phyloP scores from a whole-genome alignment of 2,797 vertebrate species.

The Philypnodon macrostomus region DNA sequence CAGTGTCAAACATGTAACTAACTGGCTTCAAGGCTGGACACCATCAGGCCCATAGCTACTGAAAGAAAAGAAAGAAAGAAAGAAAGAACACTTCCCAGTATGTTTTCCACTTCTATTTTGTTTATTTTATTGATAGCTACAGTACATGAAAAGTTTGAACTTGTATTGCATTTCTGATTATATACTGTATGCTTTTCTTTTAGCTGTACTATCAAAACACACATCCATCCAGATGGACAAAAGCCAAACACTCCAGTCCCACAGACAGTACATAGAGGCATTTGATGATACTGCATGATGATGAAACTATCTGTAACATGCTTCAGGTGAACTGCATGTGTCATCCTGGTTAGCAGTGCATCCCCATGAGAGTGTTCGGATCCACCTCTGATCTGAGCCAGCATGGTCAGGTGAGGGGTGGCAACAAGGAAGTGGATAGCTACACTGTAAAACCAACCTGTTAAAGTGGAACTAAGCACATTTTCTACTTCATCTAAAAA shows the following conservation, averaged over 20 bases:
- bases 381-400: slow-evolving; percentile 60
- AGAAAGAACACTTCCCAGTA: too few species aligned
- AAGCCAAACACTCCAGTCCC: slow-evolving; percentile 44
- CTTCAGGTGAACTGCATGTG: slow-evolving; percentile 58
- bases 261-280: slow-evolving; percentile 43
- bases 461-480: too few species aligned
- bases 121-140: too few species aligned
- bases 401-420: slow-evolving; percentile 61
- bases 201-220: slow-evolving; percentile 25
- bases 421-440: slow-evolving; percentile 58
- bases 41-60: too few species aligned
- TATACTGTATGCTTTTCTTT: slow-evolving; percentile 5
- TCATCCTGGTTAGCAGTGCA: slow-evolving; percentile 33
- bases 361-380: slow-evolving; percentile 58
- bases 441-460: too few species aligned
- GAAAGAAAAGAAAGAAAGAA: too few species aligned
- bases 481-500: too few species aligned
- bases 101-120: too few species aligned
- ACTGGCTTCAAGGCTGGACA: too few species aligned
- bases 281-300: slow-evolving; percentile 61
- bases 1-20: too few species aligned
- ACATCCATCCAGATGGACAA: slow-evolving; percentile 29
- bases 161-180: too few species aligned
- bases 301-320: slow-evolving; percentile 72
- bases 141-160: neutral